A percentile compares a stretch with the other conserved stretches of the same genome.
Conservation (phyloP, 2,113 vertebrate species). For the Leptobrachium ailaonicum region DNA sequence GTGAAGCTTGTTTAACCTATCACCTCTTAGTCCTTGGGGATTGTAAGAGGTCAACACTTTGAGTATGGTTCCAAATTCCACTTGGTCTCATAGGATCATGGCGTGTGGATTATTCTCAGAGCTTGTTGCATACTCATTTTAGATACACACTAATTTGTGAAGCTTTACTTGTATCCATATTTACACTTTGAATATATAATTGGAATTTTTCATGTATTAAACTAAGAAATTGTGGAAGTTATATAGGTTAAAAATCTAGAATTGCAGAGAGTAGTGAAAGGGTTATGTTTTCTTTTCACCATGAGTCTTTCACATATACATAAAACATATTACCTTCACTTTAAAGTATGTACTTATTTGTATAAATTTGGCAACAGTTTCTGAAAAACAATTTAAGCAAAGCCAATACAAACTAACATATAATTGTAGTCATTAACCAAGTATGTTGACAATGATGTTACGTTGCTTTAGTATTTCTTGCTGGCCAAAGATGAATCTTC, state of each 20-base stretch:
- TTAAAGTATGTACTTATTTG: constrained; percentile 7
- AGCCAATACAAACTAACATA: neutral
- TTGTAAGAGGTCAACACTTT: constrained; percentile 35
- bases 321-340: neutral
- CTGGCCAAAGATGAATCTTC: constrained; percentile 4
- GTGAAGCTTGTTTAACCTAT: constrained; percentile 46
- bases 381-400: neutral
- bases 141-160: too few species aligned
- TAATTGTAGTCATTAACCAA: constrained; percentile 3
- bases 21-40: constrained; percentile 32
- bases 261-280: neutral
- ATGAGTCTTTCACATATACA: neutral
- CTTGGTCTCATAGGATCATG: constrained; percentile 16
- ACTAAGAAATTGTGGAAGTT: too few species aligned
- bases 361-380: neutral
- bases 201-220: too few species aligned
- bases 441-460: neutral
- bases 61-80: constrained; percentile 36
- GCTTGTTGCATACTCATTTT: too few species aligned
- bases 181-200: too few species aligned
- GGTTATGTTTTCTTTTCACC: neutral
- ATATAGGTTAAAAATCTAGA: too few species aligned
- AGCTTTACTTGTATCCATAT: too few species aligned
- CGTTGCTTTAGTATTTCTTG: neutral
- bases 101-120: constrained; percentile 13